Conservation (phyloP, 1,140 invertebrate species). For the Euwallacea fornicatus region DNA sequence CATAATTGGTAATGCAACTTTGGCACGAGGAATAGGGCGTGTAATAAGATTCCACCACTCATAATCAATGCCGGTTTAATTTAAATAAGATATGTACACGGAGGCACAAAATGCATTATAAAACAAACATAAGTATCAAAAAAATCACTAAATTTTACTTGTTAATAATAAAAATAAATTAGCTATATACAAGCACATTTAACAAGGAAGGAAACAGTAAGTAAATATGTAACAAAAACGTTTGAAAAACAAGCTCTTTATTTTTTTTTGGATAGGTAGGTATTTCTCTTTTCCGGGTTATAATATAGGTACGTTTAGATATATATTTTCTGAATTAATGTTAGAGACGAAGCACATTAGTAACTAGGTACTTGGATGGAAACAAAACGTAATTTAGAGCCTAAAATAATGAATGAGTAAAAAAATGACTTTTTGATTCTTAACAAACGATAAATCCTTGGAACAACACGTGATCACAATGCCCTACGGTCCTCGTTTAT, state of each 20-base stretch:
- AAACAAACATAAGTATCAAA: conserved; percentile 35
- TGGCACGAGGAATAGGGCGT: background rate
- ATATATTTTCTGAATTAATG: background rate
- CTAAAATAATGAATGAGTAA: background rate
- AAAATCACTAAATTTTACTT: conserved; percentile 30
- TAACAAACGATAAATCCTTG: background rate
- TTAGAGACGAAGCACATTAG: background rate
- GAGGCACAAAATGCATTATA: conserved; percentile 35
- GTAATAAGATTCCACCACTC: background rate
- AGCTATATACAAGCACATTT: conserved; percentile 37
- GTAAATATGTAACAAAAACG: background rate
- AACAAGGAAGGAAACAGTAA: conserved; percentile 12
- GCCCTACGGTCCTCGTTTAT: background rate
- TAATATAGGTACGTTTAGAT: background rate
- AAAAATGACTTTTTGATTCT: background rate
- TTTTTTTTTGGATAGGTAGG: background rate
- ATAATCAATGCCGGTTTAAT: conserved; percentile 25
- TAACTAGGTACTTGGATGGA: background rate
- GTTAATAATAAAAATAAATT: conserved; percentile 39
- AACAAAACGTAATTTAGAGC: background rate
- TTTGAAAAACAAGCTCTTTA: conserved; percentile 2
- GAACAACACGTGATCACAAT: background rate
- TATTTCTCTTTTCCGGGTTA: conserved; percentile 1
- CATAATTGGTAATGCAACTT: background rate
- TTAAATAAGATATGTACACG: conserved; percentile 36